A percentile compares a stretch with the other conserved stretches of the same genome.
Evolutionary conservation across 2,113 vertebrate species (phyloP).

Genomic region (Mugil cephalus): DNA sequence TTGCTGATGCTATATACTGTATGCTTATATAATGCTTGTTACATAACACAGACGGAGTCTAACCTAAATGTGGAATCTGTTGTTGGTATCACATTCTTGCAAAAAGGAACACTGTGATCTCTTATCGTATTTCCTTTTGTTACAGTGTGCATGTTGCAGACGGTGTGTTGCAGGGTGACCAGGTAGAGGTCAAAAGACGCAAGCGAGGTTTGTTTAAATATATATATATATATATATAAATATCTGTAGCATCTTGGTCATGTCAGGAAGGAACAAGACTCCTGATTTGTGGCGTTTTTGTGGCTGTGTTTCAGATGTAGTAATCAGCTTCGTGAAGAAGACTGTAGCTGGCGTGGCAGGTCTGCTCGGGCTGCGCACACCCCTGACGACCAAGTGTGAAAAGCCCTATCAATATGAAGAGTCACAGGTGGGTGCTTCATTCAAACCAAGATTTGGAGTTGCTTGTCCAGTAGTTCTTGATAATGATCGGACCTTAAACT

Average conservation of each 20-base stretch:
- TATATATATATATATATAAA: no score
- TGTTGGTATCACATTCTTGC: no score
- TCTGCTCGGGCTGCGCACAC: slow-evolving; percentile 73
- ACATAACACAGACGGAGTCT: no score
- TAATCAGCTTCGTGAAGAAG: slow-evolving; percentile 83
- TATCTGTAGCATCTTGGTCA: no score
- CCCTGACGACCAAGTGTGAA: slow-evolving; percentile 38
- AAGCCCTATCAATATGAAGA: slow-evolving; percentile 51
- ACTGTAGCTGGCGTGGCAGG: slow-evolving; percentile 78
- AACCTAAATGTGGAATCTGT: no score
- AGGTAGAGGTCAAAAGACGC: slow-evolving; percentile 78
- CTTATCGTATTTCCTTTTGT: slow-evolving; percentile 1
- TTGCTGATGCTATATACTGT: no score
- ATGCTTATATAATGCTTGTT: no score
- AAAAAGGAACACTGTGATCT: background rate
- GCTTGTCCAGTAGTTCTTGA: background rate
- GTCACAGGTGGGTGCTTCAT: slow-evolving; percentile 66
- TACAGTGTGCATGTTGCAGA: slow-evolving; percentile 80
- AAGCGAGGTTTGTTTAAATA: slow-evolving; percentile 74
- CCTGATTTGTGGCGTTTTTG: slow-evolving; percentile 1
- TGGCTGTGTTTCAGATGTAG: slow-evolving; percentile 80
- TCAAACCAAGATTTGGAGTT: background rate
- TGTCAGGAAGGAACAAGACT: background rate
- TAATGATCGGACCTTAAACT: background rate
- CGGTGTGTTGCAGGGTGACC: slow-evolving; percentile 68